Evolutionary conservation across 2,888 invertebrate species (phyloP).

Genomic region (Heterodera filipjevi): DNA sequence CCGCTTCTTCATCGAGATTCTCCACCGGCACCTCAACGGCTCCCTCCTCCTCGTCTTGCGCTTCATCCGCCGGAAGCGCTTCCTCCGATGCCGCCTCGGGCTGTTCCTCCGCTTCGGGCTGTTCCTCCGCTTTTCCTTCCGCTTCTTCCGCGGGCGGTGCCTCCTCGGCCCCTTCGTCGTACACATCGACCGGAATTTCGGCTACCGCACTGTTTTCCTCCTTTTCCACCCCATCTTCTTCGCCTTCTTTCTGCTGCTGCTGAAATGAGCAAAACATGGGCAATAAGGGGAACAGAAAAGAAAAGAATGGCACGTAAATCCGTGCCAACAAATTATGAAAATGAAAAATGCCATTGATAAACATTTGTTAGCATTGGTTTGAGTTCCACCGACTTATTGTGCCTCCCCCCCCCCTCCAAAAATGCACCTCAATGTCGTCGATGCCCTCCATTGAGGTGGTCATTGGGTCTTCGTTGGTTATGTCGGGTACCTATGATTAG

Average conservation of each 20-base stretch:
- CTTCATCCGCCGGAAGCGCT: slow-evolving; percentile 6
- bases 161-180: slow-evolving; percentile 38
- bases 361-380: too few species aligned
- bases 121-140: slow-evolving; percentile 30
- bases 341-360: too few species aligned
- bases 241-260: background rate
- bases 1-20: background rate
- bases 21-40: background rate
- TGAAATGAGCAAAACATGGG: background rate
- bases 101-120: slow-evolving; percentile 29
- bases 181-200: slow-evolving; percentile 44
- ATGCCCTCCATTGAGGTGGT: slow-evolving; percentile 65
- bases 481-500: slow-evolving; percentile 58
- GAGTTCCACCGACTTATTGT: too few species aligned
- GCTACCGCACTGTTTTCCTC: slow-evolving; percentile 38
- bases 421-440: slow-evolving; percentile 51
- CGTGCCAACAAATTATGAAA: too few species aligned
- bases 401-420: background rate
- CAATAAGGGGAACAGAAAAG: too few species aligned
- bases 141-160: slow-evolving; percentile 34
- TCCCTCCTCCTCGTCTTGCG: slow-evolving; percentile 1
- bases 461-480: slow-evolving; percentile 62
- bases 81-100: slow-evolving; percentile 13
- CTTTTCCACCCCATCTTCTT: slow-evolving; percentile 41
- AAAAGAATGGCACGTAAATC: too few species aligned